These are phyloP conservation scores for Lathamus discolor DNA, from an alignment of 2,113 vertebrate genomes.

Conservation along the genomic window DNA sequence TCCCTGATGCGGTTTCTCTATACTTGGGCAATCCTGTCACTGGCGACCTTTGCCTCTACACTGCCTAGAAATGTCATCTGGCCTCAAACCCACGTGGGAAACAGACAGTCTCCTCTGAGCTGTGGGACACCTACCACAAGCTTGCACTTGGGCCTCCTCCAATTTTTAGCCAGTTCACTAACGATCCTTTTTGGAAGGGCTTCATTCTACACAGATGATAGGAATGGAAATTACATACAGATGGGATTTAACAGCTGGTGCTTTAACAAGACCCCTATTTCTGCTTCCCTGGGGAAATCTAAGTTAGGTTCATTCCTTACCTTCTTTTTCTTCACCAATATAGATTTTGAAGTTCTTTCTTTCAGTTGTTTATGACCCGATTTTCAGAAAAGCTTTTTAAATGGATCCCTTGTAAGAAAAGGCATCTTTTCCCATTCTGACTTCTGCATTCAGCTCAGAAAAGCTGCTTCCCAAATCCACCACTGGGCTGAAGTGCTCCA, in stretches of 20 bases:
- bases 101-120: not conserved
- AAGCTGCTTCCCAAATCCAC: not conserved
- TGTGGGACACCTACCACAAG: slow-evolving; percentile 36
- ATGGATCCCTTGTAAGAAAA: not conserved
- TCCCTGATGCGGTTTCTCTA: not conserved
- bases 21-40: slow-evolving; percentile 17
- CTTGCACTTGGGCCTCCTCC: slow-evolving; percentile 12
- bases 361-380: not conserved
- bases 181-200: not conserved
- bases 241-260: slow-evolving; percentile 29
- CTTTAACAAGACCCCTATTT: not conserved
- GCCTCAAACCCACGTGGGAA: slow-evolving; percentile 36
- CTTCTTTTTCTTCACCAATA: not conserved
- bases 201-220: not conserved
- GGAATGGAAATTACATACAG: slow-evolving; percentile 27
- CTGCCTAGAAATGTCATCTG: slow-evolving; percentile 18
- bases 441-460: not conserved
- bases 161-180: not conserved
- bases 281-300: not conserved
- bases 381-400: not conserved
- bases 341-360: not conserved
- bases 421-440: not conserved
- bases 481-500: not conserved
- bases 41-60: not conserved
- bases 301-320: not conserved